Evolutionary conservation across 2,113 vertebrate genomes (phyloP).

Genomic region (Clarias gariepinus): DNA sequence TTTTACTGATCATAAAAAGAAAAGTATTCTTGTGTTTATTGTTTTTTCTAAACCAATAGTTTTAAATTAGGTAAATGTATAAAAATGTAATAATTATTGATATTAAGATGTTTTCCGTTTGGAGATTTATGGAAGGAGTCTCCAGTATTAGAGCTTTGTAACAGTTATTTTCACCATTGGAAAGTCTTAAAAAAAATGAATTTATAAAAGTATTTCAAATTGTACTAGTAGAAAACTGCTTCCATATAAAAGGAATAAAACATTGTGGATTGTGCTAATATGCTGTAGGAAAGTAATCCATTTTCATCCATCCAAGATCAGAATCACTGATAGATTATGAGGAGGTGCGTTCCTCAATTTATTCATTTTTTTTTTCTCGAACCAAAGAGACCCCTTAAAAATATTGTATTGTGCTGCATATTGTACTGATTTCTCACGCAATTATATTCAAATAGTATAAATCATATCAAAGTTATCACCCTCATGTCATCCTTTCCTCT

Average conservation of each 20-base stretch:
- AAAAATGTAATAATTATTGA: not conserved
- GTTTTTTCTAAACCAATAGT: not conserved
- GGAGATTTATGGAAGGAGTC: not conserved
- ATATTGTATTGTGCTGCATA: not conserved
- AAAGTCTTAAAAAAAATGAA: not conserved
- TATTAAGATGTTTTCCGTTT: not conserved
- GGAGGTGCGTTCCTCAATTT: not conserved
- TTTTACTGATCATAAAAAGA: not conserved
- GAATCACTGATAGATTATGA: not conserved
- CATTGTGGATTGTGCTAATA: not conserved
- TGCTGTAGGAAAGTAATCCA: not conserved
- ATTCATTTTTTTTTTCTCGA: not conserved
- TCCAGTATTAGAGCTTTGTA: not conserved
- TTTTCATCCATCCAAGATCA: too few species aligned
- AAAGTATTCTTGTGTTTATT: not conserved
- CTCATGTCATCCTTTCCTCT: not conserved
- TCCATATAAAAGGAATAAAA: not conserved
- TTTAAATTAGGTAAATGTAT: not conserved
- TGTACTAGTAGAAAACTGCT: not conserved
- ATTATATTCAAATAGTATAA: not conserved
- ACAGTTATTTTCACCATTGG: not conserved
- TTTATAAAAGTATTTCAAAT: not conserved
- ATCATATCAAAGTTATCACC: not conserved
- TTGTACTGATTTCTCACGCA: not conserved
- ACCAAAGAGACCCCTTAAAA: not conserved